These are phyloP conservation scores for Archivesica marissinica DNA, from an alignment of 1,140 invertebrate species.

Conservation along the genomic window DNA sequence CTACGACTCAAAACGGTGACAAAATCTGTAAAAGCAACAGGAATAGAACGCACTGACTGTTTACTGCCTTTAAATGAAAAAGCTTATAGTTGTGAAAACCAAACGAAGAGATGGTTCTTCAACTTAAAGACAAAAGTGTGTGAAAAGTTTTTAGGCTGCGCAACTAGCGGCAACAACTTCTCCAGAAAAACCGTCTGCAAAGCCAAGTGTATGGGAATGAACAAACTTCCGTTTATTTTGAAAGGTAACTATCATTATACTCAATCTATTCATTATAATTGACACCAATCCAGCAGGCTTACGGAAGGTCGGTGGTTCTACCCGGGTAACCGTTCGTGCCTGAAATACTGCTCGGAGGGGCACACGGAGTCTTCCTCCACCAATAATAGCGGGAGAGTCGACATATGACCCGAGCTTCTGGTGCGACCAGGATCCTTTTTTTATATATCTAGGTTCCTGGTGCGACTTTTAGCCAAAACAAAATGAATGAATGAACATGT, in stretches of 20 bases:
- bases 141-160: conserved; percentile 65
- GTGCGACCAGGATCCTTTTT: neutral
- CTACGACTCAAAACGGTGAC: no score
- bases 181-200: conserved; percentile 63
- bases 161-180: conserved; percentile 66
- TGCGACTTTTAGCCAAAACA: no score
- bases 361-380: no score
- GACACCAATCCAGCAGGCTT: no score
- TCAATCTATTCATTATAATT: no score
- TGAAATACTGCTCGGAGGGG: no score
- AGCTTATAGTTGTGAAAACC: conserved; percentile 51
- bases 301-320: no score
- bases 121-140: conserved; percentile 64
- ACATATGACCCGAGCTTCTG: no score
- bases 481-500: no score
- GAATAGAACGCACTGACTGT: conserved; percentile 23
- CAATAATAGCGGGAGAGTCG: no score
- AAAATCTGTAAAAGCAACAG: neutral
- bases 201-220: conserved; percentile 48
- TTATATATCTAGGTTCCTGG: no score
- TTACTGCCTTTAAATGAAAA: conserved; percentile 25
- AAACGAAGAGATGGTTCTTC: conserved; percentile 66
- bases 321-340: no score
- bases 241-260: conserved; percentile 27
- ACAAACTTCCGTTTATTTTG: conserved; percentile 8